Evolutionary conservation across 2,888 invertebrate species (phyloP), one percentile per base, ranked within the genome.

Genomic region (Mythimna lalbum): DNA sequence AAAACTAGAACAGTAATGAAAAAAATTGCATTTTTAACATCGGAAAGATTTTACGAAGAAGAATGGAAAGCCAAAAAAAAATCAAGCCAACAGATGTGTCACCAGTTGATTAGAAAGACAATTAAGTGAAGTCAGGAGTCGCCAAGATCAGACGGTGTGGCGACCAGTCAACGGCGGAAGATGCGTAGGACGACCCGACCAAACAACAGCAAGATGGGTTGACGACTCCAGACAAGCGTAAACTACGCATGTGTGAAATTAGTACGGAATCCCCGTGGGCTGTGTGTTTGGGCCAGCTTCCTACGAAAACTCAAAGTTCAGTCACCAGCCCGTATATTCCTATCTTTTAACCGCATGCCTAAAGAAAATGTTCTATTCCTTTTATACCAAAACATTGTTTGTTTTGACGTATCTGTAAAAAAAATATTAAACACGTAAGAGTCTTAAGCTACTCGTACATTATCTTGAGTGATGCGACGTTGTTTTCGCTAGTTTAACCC

Each of bases 391-490:
- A 65, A 43, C 17, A 57, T 23, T 47, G 31, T 65, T 70, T 80
- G 63, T 82, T 73, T 78, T 67, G 68, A 66, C 60, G 31, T 63
- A 67, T 64, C n/a, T 36, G 36, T 21, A 55, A 27, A 61, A 65
- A 27, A 65, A 63, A 64, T 53, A 65, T 64, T 27, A 57, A 60
- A 63, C 60, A 59, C 23, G n/a, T 57, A 63, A 73, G 27, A 27
- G 21, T 49, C 27, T 71, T 50, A 43, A 67, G 23, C 55, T 56
- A 39, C 39, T 43, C 5, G 5, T 43, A 73, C 66, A 70, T 74
- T 82, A 84, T 84, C 84, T 75, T 83, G 85, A 85, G 78, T 78
- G 85, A 85, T 83, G 75, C 59, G 74, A 67, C 71, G n/a, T 78
- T 78, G 75, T 84, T 69, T 69, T 73, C 31, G 60, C 55, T 80